Conservation (phyloP, 2,113 vertebrate species). For the Epinephelus moara region DNA sequence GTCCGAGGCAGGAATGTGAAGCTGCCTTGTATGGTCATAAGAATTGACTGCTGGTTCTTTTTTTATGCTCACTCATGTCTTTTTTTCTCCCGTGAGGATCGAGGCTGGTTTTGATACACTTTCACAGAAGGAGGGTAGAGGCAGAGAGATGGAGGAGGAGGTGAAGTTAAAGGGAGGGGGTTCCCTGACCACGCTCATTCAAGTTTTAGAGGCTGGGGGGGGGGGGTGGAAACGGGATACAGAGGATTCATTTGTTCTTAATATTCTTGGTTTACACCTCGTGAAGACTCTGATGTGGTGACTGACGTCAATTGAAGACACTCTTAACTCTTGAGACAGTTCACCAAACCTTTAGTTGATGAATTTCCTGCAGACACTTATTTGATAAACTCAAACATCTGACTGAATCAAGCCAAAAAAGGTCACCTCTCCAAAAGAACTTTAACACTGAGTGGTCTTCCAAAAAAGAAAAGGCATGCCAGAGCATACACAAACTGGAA, state of each 20-base stretch:
- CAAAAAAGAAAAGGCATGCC: background rate
- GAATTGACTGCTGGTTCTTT: slow-evolving; percentile 59
- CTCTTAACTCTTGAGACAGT: background rate
- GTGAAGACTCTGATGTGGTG: background rate
- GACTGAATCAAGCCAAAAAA: background rate
- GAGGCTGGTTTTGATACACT: slow-evolving; percentile 40
- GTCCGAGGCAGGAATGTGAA: slow-evolving; percentile 83
- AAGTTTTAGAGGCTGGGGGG: background rate
- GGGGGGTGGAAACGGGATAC: background rate
- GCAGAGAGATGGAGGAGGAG: background rate
- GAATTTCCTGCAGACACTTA: background rate
- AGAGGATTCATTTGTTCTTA: background rate
- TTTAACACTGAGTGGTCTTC: background rate
- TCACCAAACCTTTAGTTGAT: background rate
- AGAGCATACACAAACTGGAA: background rate
- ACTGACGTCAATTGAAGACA: background rate
- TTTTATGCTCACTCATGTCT: slow-evolving; percentile 48
- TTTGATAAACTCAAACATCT: background rate
- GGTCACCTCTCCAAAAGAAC: background rate
- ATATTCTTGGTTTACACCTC: background rate
- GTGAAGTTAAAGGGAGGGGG: background rate
- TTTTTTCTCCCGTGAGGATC: slow-evolving; percentile 25
- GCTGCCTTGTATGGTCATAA: slow-evolving; percentile 90
- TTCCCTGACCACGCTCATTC: slow-evolving; percentile 2
- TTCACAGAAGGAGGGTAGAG: slow-evolving; percentile 5